Conservation (phyloP, 2,797 vertebrate genomes). For the Cyclopterus lumpus region DNA sequence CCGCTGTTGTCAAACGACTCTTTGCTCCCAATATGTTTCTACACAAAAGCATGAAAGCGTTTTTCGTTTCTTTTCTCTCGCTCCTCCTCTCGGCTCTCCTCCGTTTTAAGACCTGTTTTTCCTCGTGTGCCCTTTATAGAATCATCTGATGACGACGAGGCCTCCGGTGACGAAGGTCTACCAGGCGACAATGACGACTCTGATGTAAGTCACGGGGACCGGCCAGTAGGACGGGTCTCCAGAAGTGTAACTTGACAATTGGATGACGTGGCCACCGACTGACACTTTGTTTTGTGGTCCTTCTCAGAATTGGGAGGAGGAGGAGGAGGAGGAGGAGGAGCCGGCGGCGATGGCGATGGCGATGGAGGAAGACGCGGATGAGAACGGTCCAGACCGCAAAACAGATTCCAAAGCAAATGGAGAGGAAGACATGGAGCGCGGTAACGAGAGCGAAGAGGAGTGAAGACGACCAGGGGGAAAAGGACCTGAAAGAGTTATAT, state of each 20-base stretch:
- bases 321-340: slow-evolving; percentile 72
- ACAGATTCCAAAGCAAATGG: slow-evolving; percentile 92
- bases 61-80: background rate
- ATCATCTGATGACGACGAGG: slow-evolving; percentile 92
- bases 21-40: slow-evolving; percentile 21
- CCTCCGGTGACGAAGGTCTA: slow-evolving; percentile 90
- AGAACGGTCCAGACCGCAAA: slow-evolving; percentile 75
- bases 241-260: background rate
- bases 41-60: slow-evolving; percentile 13
- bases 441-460: slow-evolving; percentile 97
- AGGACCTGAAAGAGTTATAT: slow-evolving; percentile 82
- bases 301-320: slow-evolving; percentile 92
- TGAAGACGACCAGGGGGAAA: slow-evolving; percentile 68
- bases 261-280: background rate
- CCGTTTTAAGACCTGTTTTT: slow-evolving; percentile 31
- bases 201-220: slow-evolving; percentile 87
- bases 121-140: slow-evolving; percentile 80
- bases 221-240: too few species aligned
- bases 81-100: too few species aligned
- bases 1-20: slow-evolving; percentile 20
- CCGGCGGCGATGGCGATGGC: slow-evolving; percentile 47
- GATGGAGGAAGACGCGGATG: slow-evolving; percentile 55
- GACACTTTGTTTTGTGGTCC: background rate
- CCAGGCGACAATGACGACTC: slow-evolving; percentile 88
- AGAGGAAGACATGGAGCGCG: slow-evolving; percentile 94